Conservation (phyloP, 64 coral and sea anemone genomes). For the Porites lutea region DNA sequence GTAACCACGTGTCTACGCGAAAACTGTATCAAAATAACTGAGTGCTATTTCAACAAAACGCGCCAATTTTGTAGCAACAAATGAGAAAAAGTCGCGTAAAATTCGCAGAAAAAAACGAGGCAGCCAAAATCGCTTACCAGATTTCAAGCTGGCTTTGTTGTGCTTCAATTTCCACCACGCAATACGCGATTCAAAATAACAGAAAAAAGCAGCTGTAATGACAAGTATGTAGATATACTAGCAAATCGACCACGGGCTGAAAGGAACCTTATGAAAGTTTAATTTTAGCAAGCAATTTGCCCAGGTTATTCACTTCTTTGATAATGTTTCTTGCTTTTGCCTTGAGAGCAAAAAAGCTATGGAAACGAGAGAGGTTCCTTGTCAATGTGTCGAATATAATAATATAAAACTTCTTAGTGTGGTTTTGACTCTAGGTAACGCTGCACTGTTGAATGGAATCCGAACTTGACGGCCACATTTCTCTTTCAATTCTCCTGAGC, state of each 20-base stretch:
- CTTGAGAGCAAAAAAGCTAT: slow-evolving; percentile 18
- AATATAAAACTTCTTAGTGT: not conserved
- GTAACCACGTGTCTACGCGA: slow-evolving; percentile 29
- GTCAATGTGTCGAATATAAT: slow-evolving; percentile 13
- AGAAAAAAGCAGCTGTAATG: slow-evolving; percentile 43
- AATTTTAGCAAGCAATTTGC: slow-evolving; percentile 57
- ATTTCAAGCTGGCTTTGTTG: not conserved
- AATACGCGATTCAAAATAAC: slow-evolving; percentile 22
- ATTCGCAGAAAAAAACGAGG: not conserved
- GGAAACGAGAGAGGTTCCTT: slow-evolving; percentile 6
- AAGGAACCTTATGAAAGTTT: slow-evolving; percentile 53
- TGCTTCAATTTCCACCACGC: not conserved
- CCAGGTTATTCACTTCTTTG: slow-evolving; percentile 7
- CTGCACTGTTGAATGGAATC: slow-evolving; percentile 17
- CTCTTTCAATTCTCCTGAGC: slow-evolving; percentile 27
- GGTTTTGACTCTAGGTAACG: slow-evolving; percentile 48
- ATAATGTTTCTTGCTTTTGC: not conserved
- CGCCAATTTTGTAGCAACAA: not conserved
- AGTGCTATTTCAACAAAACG: not conserved
- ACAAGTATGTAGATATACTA: slow-evolving; percentile 52
- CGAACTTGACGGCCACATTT: not conserved
- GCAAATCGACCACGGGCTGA: slow-evolving; percentile 52
- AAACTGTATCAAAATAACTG: slow-evolving; percentile 45
- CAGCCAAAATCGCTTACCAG: not conserved
- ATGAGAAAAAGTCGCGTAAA: not conserved